phyloP scores from a whole-genome alignment of 92 coral and sea anemone genomes.

The Desmophyllum pertusum region DNA sequence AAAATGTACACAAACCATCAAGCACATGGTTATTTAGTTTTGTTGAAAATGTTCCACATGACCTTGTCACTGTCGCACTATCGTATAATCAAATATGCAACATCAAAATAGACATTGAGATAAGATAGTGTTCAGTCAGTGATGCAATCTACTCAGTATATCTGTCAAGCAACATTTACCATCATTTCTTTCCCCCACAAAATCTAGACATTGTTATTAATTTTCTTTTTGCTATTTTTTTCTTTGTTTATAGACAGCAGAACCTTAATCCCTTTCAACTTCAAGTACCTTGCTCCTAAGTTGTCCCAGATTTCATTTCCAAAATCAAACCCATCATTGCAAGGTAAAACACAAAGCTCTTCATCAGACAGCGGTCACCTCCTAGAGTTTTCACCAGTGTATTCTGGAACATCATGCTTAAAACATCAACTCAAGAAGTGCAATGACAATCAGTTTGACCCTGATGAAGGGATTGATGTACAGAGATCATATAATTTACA shows the following conservation, averaged over 20 bases:
- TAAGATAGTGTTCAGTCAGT: too few relatives aligned
- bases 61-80: too few relatives aligned
- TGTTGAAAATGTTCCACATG: too few relatives aligned
- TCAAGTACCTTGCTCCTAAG: conserved; percentile 38
- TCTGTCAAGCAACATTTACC: too few relatives aligned
- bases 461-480: not conserved
- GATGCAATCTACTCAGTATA: too few relatives aligned
- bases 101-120: too few relatives aligned
- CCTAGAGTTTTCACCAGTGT: conserved; percentile 25
- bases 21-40: too few relatives aligned
- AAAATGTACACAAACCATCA: too few relatives aligned
- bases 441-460: not conserved
- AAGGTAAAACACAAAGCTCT: not conserved
- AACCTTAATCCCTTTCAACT: not conserved
- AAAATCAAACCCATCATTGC: not conserved
- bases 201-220: too few relatives aligned
- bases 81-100: too few relatives aligned
- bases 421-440: not conserved
- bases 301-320: not conserved
- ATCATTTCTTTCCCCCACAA: too few relatives aligned
- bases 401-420: conserved; percentile 28
- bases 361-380: not conserved
- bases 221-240: not conserved
- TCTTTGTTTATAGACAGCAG: conserved; percentile 4
- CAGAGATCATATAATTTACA: not conserved